These are phyloP conservation scores for Cyprinodon diabolis DNA, from an alignment of 2,797 vertebrate genomes.

Conservation along the genomic window DNA sequence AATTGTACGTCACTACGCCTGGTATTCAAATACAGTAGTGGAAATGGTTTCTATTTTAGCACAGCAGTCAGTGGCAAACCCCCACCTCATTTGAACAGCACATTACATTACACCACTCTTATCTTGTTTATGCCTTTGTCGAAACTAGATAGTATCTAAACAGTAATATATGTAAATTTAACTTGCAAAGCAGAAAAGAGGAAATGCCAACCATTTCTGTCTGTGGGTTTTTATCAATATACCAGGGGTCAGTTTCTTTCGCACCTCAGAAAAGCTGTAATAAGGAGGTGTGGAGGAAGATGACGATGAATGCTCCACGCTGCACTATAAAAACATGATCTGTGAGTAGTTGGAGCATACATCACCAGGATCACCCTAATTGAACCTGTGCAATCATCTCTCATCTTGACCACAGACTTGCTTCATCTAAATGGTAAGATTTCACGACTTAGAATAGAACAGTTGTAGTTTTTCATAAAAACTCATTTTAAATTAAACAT, in stretches of 20 bases:
- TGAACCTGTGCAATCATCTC: constrained; percentile 35
- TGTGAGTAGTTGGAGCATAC: not conserved
- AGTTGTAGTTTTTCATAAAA: not conserved
- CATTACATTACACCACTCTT: constrained; percentile 7
- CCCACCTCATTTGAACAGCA: constrained; percentile 39
- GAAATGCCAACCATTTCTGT: constrained; percentile 40
- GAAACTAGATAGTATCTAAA: constrained; percentile 30
- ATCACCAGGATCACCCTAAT: constrained; percentile 9
- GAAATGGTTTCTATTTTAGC: not conserved
- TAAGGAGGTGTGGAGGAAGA: constrained; percentile 4
- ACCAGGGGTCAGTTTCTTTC: constrained; percentile 22
- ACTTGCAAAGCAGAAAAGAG: constrained; percentile 59
- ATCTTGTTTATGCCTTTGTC: not conserved
- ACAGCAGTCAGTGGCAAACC: constrained; percentile 43
- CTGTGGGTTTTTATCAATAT: constrained; percentile 2
- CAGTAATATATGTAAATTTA: constrained; percentile 21
- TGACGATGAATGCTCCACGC: constrained; percentile 15
- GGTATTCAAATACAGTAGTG: constrained; percentile 3
- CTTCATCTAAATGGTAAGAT: constrained; percentile 62
- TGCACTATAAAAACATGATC: constrained; percentile 48
- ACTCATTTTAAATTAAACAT: not conserved
- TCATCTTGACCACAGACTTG: constrained; percentile 4
- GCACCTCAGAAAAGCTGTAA: constrained; percentile 1
- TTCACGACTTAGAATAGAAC: not conserved
- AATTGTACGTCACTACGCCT: not conserved